Evolutionary conservation across 53 echinoderm and acorn worm species (phyloP), one percentile per base, ranked within the genome.

Genomic region (Patiria pectinifera): DNA sequence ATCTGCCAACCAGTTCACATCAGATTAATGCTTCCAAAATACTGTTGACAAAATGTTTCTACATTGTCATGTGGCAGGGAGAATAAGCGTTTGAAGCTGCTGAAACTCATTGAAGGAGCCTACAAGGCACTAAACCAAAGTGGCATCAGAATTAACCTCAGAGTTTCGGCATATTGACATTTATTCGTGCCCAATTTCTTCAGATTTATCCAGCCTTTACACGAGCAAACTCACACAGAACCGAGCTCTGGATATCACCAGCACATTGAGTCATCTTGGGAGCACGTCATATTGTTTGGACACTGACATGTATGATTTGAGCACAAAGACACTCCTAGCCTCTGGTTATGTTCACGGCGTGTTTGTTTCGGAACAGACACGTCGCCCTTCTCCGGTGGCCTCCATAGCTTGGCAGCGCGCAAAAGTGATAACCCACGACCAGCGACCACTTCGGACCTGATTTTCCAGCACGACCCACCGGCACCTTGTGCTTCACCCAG

Each of bases 51-150:
- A 53, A 8, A 6, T 53, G 6, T 53, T 53, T 53, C 53, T 53
- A 8, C 53, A 53, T 53, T 53, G 0, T 53, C 53, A 53, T 21
- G 19, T 45, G 59, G 2, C 89, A 89, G 89, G 89, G 44, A 77
- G 44, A 78, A 60, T 89, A 6, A 78, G 89, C 89, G 78, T 89
- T 15, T 89, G 89, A 89, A 89, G 45, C 89, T 89, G 78, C 26
- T 61, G 48, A 89, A 89, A 48, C 21, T 89, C 23, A 43, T 78
- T 6, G 78, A 89, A 46, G 89, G 78, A 45, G 78, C 62, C 19
- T 79, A 78, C 21, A 6, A 2, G 16, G 83, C 83, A 24, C 2
- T 4, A 16, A 24, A 11, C 11, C 59, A 49, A 7, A 10, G 18
- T 6, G 60, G 82, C 14, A 15, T n/a, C 15, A 1, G 4, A 8